Conservation (phyloP, 2,888 invertebrate species). For the Drepana falcataria region DNA sequence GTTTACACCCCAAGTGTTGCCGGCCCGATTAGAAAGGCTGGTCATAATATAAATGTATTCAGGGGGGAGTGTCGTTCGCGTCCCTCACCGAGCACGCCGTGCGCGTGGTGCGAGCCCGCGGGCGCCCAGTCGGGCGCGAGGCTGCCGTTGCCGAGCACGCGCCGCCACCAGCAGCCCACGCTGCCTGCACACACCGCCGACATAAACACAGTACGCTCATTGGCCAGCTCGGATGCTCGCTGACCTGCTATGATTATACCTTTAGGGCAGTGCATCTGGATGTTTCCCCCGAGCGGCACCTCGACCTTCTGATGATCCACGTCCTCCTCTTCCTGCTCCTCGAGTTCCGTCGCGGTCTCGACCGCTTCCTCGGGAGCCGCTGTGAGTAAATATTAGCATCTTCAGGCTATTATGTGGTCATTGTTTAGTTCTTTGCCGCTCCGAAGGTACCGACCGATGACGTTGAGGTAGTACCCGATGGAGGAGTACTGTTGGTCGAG, state of each 20-base stretch:
- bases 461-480: conserved; percentile 93
- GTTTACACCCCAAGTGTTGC: no score
- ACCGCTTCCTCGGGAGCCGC: conserved; percentile 45
- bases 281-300: conserved; percentile 91
- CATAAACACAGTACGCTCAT: no score
- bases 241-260: conserved; percentile 57
- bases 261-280: conserved; percentile 90
- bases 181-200: conserved; percentile 40
- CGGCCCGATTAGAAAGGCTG: no score
- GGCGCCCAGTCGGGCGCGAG: conserved; percentile 52
- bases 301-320: conserved; percentile 82
- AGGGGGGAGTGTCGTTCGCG: neutral
- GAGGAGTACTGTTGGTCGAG: conserved; percentile 91
- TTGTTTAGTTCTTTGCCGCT: no score
- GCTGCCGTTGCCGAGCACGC: conserved; percentile 59
- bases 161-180: conserved; percentile 72
- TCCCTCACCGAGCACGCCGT: conserved; percentile 44
- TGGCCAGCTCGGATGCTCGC: no score
- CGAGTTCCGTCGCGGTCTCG: conserved; percentile 39
- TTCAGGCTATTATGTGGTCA: no score
- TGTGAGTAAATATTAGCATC: neutral
- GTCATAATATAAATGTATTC: neutral
- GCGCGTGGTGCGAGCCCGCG: conserved; percentile 64
- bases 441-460: conserved; percentile 84
- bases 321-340: conserved; percentile 40